Base-by-base conservation (phyloP, 2,888 invertebrate species). In the Eudemis profundana region DNA sequence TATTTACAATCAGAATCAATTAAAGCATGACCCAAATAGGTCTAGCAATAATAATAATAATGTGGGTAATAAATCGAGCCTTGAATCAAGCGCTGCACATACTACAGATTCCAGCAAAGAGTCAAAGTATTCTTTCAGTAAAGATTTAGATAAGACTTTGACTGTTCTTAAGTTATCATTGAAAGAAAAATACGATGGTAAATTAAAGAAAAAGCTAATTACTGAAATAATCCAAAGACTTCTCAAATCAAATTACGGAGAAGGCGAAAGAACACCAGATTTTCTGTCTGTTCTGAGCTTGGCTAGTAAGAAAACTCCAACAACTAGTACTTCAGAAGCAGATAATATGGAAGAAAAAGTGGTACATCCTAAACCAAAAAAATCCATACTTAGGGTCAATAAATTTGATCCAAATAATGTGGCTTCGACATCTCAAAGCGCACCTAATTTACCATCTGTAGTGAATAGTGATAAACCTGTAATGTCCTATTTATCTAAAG, bases 211-310 rank as follows among this genome's bases (percentile, higher is more conserved):
- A 70, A 90, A 93, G 73, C 90, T 95, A 49, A 92, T 95, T 14
- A 94, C 94, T 74, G 94, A 94, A 76, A 93, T 96, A 57, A 93
- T 95, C 0, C 90, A 93, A 68, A 93, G 94, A 77, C 86, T 95
- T 12, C 82, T 94, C 0, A 93, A 92, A 49, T 89, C 93, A 0
- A 93, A 92, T 70, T 95, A 94, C 75, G 90, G 91, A 49, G 94
- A 93, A 76, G 95, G 95, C 69, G 92, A 90, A 40, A 89, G 84
- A 68, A 84, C 85, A 3, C 90, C 88, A 47, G 92, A 92, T 49
- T 92, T 93, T 76, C 76, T 93, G 4, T 93, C 93, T 69, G 87
- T 86, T 3, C 80, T 93, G 14, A 93, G 84, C 73, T 86, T 83
- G 67, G 78, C 72, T 47, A 87, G 82, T 51, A 85, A 84, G 61